Percentiles rank a stretch among this genome's conserved stretches.
phyloP scores from a whole-genome alignment of 2,797 vertebrate genomes.

The Silurus lanzhouensis region DNA sequence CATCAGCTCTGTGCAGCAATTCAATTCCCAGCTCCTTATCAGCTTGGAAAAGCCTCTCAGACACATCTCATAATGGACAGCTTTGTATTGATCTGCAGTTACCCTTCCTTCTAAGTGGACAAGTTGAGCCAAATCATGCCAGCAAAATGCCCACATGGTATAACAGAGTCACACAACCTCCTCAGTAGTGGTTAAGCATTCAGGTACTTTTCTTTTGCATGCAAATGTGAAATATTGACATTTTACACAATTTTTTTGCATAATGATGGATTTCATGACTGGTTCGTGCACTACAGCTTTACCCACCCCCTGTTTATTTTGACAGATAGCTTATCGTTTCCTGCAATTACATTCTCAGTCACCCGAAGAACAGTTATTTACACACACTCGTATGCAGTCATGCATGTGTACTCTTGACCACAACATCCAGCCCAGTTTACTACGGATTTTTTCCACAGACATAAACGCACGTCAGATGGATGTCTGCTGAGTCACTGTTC shows the following conservation, averaged over 20 bases:
- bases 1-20: neutral
- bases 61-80: neutral
- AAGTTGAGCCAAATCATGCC: neutral
- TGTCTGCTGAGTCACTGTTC: neutral
- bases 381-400: neutral
- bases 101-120: neutral
- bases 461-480: neutral
- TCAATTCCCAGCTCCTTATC: neutral
- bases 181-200: constrained; percentile 6
- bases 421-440: neutral
- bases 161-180: neutral
- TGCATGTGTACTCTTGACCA: neutral
- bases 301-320: too few relatives aligned
- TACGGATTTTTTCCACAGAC: neutral
- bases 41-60: neutral
- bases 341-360: neutral
- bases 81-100: neutral
- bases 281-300: neutral
- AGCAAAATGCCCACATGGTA: neutral
- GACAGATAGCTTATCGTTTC: neutral
- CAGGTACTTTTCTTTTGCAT: neutral
- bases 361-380: neutral
- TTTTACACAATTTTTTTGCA: too few relatives aligned
- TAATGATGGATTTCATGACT: neutral
- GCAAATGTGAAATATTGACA: too few relatives aligned